Conservation (phyloP, 2,113 vertebrate species). For the Piaya cayana region DNA sequence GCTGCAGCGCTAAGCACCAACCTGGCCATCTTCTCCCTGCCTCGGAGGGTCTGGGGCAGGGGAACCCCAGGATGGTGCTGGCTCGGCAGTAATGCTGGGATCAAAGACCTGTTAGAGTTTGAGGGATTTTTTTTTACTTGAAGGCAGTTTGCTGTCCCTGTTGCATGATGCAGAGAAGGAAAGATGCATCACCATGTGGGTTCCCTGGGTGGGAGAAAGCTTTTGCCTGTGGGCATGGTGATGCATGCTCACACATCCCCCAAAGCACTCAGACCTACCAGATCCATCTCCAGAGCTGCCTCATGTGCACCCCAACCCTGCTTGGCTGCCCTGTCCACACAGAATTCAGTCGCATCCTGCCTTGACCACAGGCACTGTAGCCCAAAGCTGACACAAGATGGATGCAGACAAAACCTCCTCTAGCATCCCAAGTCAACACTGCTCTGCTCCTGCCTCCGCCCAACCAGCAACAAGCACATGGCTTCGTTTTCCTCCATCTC, state of each 20-base stretch:
- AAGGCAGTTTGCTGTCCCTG: not conserved
- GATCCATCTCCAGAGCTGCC: not conserved
- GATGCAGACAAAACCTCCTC: accelerated
- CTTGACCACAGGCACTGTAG: accelerated
- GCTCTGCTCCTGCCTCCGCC: not conserved
- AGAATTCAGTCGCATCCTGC: not conserved
- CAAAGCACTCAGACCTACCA: not conserved
- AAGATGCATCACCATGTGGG: accelerated
- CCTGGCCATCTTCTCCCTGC: not conserved
- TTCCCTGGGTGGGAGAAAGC: not conserved
- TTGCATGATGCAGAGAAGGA: not conserved
- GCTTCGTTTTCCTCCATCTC: accelerated
- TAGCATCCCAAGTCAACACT: not conserved
- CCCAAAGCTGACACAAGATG: not conserved
- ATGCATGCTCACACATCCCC: not conserved
- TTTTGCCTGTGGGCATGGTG: not conserved
- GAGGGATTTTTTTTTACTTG: not conserved
- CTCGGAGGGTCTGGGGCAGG: not conserved
- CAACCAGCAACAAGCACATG: accelerated
- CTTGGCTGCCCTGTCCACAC: not conserved
- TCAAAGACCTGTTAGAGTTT: not conserved
- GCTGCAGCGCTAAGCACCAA: not conserved
- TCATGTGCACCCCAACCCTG: not conserved
- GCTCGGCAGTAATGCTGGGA: no score
- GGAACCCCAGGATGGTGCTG: accelerated